Conservation (phyloP, 2,113 vertebrate species). For the Leucosticte australis region DNA sequence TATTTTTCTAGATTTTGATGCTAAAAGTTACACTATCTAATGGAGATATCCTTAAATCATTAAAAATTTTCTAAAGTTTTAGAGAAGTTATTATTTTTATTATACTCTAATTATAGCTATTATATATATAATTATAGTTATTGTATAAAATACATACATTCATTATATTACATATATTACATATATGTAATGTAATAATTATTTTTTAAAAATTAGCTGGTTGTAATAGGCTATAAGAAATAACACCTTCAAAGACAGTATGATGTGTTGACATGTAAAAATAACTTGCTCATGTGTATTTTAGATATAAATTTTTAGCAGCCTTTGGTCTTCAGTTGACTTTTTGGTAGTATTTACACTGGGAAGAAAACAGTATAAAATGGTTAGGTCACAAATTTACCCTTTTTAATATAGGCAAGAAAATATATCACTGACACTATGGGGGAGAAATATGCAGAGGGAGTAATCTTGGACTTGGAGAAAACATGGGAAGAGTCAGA, state of each 20-base stretch:
- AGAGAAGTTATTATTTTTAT: background rate
- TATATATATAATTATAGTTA: no score
- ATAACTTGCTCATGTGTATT: background rate
- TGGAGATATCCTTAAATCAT: background rate
- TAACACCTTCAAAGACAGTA: background rate
- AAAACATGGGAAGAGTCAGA: conserved; percentile 93
- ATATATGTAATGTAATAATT: background rate
- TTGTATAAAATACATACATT: background rate
- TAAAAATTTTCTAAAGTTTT: background rate
- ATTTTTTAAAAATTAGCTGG: background rate
- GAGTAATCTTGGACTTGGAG: conserved; percentile 89
- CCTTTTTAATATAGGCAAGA: conserved; percentile 79
- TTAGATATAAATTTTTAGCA: background rate
- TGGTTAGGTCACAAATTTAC: background rate
- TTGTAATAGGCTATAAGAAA: background rate
- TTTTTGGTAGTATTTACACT: background rate
- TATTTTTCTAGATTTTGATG: background rate
- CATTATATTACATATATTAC: background rate
- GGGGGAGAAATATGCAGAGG: conserved; percentile 88
- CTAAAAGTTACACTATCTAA: background rate
- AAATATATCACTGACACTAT: conserved; percentile 89
- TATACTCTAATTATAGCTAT: background rate
- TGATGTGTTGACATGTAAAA: background rate
- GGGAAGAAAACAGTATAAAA: background rate
- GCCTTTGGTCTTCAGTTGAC: background rate